phyloP scores from a whole-genome alignment of 2,797 vertebrate species.

The Serranus cabrilla region DNA sequence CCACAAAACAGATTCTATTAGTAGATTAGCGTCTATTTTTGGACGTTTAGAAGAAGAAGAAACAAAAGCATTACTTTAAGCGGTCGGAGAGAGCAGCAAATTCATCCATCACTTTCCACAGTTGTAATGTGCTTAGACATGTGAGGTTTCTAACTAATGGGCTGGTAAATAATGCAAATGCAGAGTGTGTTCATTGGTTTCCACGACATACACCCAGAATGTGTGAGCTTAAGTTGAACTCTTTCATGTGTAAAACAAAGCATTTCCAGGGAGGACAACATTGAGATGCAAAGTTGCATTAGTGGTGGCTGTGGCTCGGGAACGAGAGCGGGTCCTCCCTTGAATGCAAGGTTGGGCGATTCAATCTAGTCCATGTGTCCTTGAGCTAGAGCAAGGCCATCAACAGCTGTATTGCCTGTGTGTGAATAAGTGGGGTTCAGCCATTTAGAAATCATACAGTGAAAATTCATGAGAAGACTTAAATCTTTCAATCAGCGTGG shows the following conservation, averaged over 20 bases:
- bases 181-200: constrained; percentile 40
- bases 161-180: constrained; percentile 62
- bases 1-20: constrained; percentile 6
- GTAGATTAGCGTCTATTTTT: constrained; percentile 44
- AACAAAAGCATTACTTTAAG: constrained; percentile 25
- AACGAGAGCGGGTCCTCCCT: background rate
- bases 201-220: constrained; percentile 18
- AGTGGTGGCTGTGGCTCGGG: background rate
- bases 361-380: background rate
- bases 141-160: constrained; percentile 49
- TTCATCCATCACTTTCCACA: constrained; percentile 42
- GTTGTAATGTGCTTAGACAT: constrained; percentile 33
- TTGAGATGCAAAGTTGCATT: constrained; percentile 1
- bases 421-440: background rate
- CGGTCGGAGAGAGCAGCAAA: constrained; percentile 20
- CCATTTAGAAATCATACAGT: background rate
- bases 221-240: constrained; percentile 23
- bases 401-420: background rate
- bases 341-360: background rate
- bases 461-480: background rate
- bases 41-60: constrained; percentile 18
- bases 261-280: constrained; percentile 12
- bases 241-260: constrained; percentile 37
- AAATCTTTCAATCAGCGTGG: background rate
- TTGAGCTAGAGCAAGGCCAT: background rate